Percentiles rank a stretch among this genome's conserved stretches.
These are phyloP conservation scores for Pogona vitticeps DNA, from an alignment of 2,113 vertebrate species.

Conservation along the genomic window DNA sequence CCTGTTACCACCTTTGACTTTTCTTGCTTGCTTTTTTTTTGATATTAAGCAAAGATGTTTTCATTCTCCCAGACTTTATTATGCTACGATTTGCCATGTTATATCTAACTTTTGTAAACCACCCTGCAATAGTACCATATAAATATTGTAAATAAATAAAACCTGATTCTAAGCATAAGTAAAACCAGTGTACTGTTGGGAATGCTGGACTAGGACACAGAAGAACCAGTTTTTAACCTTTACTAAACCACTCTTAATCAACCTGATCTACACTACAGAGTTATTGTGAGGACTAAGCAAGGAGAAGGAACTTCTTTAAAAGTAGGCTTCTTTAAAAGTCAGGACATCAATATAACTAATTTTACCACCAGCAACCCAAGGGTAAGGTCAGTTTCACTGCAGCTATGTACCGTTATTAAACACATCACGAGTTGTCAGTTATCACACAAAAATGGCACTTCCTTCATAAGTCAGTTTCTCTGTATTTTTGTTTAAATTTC, in stretches of 20 bases:
- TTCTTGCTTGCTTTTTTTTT: neutral
- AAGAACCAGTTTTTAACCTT: too few species aligned
- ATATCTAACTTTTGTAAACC: neutral
- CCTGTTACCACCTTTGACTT: too few species aligned
- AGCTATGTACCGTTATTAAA: constrained; percentile 43
- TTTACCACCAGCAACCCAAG: constrained; percentile 32
- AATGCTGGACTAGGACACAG: too few species aligned
- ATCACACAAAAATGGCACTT: constrained; percentile 11
- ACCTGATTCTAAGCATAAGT: neutral
- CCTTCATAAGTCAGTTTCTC: constrained; percentile 18
- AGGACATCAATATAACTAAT: too few species aligned
- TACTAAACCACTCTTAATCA: too few species aligned
- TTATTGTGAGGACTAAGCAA: too few species aligned
- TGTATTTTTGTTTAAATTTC: constrained; percentile 31
- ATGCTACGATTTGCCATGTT: neutral
- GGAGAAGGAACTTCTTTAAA: too few species aligned
- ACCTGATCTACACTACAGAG: too few species aligned
- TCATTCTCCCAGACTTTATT: neutral
- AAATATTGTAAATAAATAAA: too few species aligned
- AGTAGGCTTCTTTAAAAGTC: too few species aligned
- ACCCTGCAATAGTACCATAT: neutral
- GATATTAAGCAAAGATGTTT: neutral
- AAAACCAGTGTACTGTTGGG: too few species aligned
- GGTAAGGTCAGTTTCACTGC: constrained; percentile 44
- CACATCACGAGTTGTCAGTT: constrained; percentile 37